Evolutionary conservation across 2,797 vertebrate genomes (phyloP).

Genomic region (Rhinogobio ventralis): DNA sequence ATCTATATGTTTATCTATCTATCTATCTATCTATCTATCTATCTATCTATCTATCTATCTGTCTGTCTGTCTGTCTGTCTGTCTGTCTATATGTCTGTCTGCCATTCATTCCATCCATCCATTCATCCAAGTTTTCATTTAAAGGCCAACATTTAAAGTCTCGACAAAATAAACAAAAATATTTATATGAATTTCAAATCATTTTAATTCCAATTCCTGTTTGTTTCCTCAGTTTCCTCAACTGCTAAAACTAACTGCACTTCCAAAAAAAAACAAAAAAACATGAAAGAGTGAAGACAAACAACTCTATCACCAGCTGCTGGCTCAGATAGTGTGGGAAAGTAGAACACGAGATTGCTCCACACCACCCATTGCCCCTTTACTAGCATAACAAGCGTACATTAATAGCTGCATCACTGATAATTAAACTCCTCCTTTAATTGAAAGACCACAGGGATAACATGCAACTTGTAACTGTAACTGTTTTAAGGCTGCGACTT

Average conservation of each 20-base stretch:
- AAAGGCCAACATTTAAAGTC: background rate
- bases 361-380: slow-evolving; percentile 47
- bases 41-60: too few relatives aligned
- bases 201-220: slow-evolving; percentile 19
- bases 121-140: background rate
- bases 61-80: too few relatives aligned
- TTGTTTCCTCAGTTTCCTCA: background rate
- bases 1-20: too few relatives aligned
- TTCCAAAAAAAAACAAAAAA: background rate
- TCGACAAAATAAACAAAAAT: background rate
- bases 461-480: slow-evolving; percentile 16
- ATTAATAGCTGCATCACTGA: slow-evolving; percentile 33
- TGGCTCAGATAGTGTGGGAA: slow-evolving; percentile 52
- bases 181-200: background rate
- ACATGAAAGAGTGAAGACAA: slow-evolving; percentile 34
- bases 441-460: slow-evolving; percentile 29
- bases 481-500: slow-evolving; percentile 43
- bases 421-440: slow-evolving; percentile 45
- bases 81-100: too few relatives aligned
- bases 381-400: slow-evolving; percentile 17
- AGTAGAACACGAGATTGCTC: slow-evolving; percentile 20
- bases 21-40: too few relatives aligned
- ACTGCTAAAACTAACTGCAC: background rate
- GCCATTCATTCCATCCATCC: background rate
- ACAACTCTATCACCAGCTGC: slow-evolving; percentile 24